phyloP scores from a whole-genome alignment of 2,113 vertebrate genomes.

The Smithornis capensis region DNA sequence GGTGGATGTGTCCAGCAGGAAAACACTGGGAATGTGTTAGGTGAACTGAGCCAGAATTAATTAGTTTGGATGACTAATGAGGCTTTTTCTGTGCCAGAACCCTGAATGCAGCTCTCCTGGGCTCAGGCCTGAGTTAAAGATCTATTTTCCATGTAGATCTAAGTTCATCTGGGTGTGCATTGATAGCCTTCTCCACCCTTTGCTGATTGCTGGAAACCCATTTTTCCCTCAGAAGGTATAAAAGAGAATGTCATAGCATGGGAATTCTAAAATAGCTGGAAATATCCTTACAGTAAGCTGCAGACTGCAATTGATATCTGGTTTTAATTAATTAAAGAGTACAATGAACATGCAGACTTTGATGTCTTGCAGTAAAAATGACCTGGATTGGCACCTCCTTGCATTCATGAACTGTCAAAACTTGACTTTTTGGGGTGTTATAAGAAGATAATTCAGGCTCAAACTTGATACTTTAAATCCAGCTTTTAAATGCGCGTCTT shows the following conservation, averaged over 20 bases:
- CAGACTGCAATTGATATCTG: background rate
- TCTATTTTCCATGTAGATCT: background rate
- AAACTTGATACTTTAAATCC: background rate
- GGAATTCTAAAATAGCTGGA: background rate
- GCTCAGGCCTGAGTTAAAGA: background rate
- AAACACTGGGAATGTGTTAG: background rate
- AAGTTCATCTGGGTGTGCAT: background rate
- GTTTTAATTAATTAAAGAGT: background rate
- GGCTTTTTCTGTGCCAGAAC: background rate
- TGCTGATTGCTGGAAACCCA: background rate
- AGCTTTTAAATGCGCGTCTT: background rate
- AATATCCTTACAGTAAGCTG: background rate
- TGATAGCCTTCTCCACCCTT: background rate
- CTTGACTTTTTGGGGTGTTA: background rate
- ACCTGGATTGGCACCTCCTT: background rate
- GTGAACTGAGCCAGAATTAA: background rate
- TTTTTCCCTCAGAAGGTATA: background rate
- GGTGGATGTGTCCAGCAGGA: background rate
- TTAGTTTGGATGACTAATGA: background rate
- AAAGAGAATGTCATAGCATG: background rate
- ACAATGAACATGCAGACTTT: background rate
- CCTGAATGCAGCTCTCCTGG: background rate
- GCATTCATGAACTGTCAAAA: background rate
- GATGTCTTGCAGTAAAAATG: fast-evolving
- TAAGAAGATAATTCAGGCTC: background rate